These are phyloP conservation scores for Apostichopus japonicus DNA, from an alignment of 35 echinoderm and acorn worm genomes.

Conservation along the genomic window DNA sequence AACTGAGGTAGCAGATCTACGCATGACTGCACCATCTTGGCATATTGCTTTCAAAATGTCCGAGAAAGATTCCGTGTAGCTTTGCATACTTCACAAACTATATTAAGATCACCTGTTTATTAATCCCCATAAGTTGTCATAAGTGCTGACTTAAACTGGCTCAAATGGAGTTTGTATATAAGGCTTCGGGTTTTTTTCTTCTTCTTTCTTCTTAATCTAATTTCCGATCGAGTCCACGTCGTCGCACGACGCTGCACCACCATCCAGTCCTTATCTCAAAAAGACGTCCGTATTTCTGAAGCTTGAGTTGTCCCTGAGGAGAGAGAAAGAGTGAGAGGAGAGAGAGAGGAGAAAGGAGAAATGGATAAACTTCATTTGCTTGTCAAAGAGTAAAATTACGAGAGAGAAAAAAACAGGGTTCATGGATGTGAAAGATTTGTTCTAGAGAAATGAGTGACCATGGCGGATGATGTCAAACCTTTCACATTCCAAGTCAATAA, in stretches of 20 bases:
- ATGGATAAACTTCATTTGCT: neutral
- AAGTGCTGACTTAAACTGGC: conserved; percentile 29
- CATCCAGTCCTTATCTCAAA: conserved; percentile 65
- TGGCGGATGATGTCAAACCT: too few species aligned
- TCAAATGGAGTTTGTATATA: conserved; percentile 8
- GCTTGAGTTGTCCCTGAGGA: conserved; percentile 94
- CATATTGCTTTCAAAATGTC: conserved; percentile 24
- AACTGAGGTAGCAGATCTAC: neutral
- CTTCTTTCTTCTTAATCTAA: conserved; percentile 25
- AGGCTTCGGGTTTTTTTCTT: neutral
- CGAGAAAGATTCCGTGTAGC: neutral
- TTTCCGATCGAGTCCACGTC: neutral
- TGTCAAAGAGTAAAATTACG: neutral
- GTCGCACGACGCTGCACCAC: conserved; percentile 3
- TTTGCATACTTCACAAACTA: neutral
- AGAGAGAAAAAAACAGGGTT: too few species aligned
- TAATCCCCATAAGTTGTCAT: conserved; percentile 56
- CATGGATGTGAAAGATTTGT: too few species aligned
- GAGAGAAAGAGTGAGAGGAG: neutral
- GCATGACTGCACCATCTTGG: neutral
- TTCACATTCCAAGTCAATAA: too few species aligned
- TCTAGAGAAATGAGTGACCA: too few species aligned
- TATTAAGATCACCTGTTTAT: conserved; percentile 31
- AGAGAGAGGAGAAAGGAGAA: neutral
- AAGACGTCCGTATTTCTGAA: conserved; percentile 99